A percentile compares a stretch with the other conserved stretches of the same genome.
phyloP scores from a whole-genome alignment of 2,113 vertebrate genomes.

The Malurus cyaneus region DNA sequence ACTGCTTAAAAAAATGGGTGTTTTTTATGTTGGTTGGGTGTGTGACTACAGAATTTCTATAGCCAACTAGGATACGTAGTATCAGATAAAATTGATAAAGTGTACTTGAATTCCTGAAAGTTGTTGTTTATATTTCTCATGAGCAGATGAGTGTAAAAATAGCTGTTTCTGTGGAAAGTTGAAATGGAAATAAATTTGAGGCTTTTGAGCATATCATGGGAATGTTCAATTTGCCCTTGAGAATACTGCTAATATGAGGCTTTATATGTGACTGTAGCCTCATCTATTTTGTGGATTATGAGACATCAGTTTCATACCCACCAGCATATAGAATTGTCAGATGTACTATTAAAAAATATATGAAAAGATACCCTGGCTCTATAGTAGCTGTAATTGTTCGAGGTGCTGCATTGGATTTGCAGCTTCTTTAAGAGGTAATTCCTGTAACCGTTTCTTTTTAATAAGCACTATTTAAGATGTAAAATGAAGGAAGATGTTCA shows the following conservation, averaged over 20 bases:
- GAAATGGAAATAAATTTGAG: neutral
- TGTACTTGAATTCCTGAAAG: neutral
- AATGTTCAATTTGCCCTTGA: neutral
- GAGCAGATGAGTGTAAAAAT: neutral
- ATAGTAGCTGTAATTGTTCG: neutral
- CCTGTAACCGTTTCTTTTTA: neutral
- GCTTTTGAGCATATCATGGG: neutral
- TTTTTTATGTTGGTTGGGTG: neutral
- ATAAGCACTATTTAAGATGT: neutral
- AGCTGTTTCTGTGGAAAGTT: neutral
- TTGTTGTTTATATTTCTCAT: neutral
- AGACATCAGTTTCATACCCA: constrained; percentile 1
- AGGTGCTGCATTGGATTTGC: neutral
- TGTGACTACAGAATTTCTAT: neutral
- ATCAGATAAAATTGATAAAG: neutral
- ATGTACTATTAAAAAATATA: neutral
- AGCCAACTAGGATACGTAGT: neutral
- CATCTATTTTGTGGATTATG: neutral
- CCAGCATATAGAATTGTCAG: neutral
- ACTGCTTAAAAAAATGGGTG: neutral
- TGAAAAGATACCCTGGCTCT: neutral
- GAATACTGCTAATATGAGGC: neutral
- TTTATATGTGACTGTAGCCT: neutral
- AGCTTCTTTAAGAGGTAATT: constrained; percentile 16
- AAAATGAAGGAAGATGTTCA: constrained; percentile 15